A percentile compares a stretch with the other conserved stretches of the same genome.
These are phyloP conservation scores for Eustalomyia histrio DNA, from an alignment of 2,888 invertebrate genomes.

Conservation along the genomic window DNA sequence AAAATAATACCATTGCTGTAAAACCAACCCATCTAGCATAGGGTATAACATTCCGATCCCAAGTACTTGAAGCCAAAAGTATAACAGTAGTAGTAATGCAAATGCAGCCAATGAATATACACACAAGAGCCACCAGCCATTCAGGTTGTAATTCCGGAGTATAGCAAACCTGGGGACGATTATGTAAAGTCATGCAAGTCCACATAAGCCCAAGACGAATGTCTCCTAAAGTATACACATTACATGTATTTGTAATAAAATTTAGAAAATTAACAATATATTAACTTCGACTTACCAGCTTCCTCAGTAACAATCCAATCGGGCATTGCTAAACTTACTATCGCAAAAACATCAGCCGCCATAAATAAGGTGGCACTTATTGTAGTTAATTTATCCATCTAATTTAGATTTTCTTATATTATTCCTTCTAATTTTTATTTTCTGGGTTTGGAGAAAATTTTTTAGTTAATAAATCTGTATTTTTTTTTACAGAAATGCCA, in stretches of 20 bases:
- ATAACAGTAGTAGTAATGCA: conserved; percentile 95
- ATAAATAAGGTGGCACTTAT: conserved; percentile 95
- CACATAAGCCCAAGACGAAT: conserved; percentile 95
- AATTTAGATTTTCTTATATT: conserved; percentile 43
- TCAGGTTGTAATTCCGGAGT: conserved; percentile 93
- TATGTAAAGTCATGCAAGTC: conserved; percentile 95
- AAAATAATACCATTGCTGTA: conserved; percentile 96
- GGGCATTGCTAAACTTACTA: conserved; percentile 94
- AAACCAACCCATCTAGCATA: conserved; percentile 98
- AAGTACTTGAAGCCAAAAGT: conserved; percentile 91
- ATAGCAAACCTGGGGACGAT: conserved; percentile 89
- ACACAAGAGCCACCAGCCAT: conserved; percentile 93
- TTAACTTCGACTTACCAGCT: conserved; percentile 84
- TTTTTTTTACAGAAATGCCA: too few relatives aligned
- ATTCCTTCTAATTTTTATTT: neutral
- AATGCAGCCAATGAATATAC: conserved; percentile 94
- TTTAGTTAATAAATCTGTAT: too few relatives aligned
- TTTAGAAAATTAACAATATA: neutral
- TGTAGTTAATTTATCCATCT: conserved; percentile 94
- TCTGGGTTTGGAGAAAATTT: too few relatives aligned
- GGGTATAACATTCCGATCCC: conserved; percentile 93
- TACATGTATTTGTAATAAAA: conserved; percentile 2
- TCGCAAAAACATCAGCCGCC: conserved; percentile 95
- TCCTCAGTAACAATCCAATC: conserved; percentile 98
- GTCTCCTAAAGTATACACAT: conserved; percentile 83